These are phyloP conservation scores for Varanus salvator DNA, from an alignment of 2,113 vertebrate species.

Conservation along the genomic window DNA sequence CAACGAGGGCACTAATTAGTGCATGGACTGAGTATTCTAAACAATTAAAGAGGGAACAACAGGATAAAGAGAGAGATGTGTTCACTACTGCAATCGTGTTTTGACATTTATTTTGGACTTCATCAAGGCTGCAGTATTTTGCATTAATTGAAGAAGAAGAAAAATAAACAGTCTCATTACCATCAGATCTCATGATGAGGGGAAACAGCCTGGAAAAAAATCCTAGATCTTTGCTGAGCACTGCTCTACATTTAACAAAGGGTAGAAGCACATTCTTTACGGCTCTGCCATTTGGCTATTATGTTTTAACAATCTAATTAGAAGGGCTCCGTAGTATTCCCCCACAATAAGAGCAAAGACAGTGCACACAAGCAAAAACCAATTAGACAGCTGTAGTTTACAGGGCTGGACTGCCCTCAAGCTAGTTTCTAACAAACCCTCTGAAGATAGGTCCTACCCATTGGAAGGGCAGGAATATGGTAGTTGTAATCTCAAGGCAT, in stretches of 20 bases:
- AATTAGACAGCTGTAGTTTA: conserved; percentile 86
- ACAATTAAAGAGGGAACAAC: conserved; percentile 62
- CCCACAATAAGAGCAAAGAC: conserved; percentile 81
- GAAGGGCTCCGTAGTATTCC: conserved; percentile 77
- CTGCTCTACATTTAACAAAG: conserved; percentile 79
- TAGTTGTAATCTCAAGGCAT: not conserved
- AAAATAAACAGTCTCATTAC: conserved; percentile 79
- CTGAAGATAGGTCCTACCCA: conserved; percentile 70
- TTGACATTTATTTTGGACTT: conserved; percentile 79
- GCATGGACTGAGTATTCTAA: conserved; percentile 47
- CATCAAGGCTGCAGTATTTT: conserved; percentile 73
- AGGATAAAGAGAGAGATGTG: conserved; percentile 67
- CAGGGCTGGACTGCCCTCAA: conserved; percentile 71
- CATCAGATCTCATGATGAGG: conserved; percentile 75
- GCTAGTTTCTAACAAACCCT: conserved; percentile 80
- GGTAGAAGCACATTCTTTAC: conserved; percentile 80
- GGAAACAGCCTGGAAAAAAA: conserved; percentile 80
- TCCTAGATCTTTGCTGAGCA: conserved; percentile 76
- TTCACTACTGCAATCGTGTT: conserved; percentile 74
- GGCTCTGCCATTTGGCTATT: conserved; percentile 78
- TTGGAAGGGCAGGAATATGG: conserved; percentile 69
- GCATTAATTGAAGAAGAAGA: conserved; percentile 75
- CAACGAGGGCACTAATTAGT: conserved; percentile 78
- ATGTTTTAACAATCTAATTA: conserved; percentile 88
- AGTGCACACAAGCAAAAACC: conserved; percentile 78